A percentile compares a stretch with the other conserved stretches of the same genome.
phyloP scores from a whole-genome alignment of 2,797 vertebrate genomes.

The Pelochelys cantorii region DNA sequence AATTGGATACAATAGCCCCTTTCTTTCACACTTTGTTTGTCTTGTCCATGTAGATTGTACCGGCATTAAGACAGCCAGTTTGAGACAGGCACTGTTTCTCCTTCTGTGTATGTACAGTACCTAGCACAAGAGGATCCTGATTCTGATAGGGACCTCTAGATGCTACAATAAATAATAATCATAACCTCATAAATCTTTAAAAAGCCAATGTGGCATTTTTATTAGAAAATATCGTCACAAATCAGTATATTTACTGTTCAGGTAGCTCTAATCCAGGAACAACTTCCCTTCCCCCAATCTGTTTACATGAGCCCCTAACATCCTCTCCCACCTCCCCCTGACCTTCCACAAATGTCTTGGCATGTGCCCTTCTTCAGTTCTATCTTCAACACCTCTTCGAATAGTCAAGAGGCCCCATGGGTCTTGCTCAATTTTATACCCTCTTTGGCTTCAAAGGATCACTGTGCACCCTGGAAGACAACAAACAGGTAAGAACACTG shows the following conservation, averaged over 20 bases:
- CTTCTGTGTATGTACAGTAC: not conserved
- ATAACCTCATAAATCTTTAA: not conserved
- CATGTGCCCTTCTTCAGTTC: not conserved
- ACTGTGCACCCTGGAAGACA: not conserved
- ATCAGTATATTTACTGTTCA: not conserved
- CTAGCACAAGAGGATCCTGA: not conserved
- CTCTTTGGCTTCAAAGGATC: not conserved
- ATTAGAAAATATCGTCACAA: not conserved
- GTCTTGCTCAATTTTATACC: not conserved
- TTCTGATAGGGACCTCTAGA: not conserved
- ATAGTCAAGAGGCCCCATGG: not conserved
- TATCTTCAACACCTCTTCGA: not conserved
- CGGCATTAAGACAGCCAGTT: not conserved
- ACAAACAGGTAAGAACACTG: not conserved
- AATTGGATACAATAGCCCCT: conserved; percentile 21
- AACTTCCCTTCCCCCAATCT: not conserved
- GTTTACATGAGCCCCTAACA: not conserved
- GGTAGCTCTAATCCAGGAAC: not conserved
- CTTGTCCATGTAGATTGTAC: not conserved
- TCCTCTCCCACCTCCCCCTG: not conserved
- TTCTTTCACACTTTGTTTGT: not conserved
- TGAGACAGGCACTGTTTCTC: not conserved
- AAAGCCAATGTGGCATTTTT: not conserved
- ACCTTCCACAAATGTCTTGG: not conserved
- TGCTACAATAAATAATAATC: not conserved